A percentile compares a stretch with the other conserved stretches of the same genome.
phyloP scores from a whole-genome alignment of 1,140 invertebrate genomes.

The Trachymyrmex septentrionalis region DNA sequence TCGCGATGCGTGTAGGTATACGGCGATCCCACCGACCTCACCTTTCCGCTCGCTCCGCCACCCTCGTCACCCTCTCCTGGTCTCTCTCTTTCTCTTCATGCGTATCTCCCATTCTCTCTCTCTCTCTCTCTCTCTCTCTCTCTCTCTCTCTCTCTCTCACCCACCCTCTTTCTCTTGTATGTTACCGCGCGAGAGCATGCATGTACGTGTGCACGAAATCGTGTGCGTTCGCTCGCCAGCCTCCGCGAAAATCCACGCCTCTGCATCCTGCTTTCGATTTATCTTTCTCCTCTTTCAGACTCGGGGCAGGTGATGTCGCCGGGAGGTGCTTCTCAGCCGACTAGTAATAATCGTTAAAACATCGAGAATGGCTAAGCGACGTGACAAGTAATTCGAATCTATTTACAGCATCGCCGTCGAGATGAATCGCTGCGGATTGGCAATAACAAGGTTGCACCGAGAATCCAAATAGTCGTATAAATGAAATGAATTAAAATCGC shows the following conservation, averaged over 20 bases:
- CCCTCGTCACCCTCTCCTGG: constrained; percentile 58
- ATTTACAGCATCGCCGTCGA: not conserved
- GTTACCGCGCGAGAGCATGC: not conserved
- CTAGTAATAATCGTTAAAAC: constrained; percentile 65
- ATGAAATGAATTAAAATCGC: not conserved
- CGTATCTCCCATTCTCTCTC: constrained; percentile 59
- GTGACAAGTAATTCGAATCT: constrained; percentile 11
- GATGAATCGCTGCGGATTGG: not conserved
- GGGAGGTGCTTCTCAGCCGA: constrained; percentile 52
- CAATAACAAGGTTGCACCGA: not conserved
- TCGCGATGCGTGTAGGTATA: constrained; percentile 69
- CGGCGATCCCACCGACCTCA: constrained; percentile 63
- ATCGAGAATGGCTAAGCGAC: constrained; percentile 23
- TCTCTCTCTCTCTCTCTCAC: constrained; percentile 51
- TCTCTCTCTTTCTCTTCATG: constrained; percentile 45
- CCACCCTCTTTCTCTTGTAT: constrained; percentile 16
- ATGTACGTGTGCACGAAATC: not conserved
- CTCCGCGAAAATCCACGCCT: constrained; percentile 77
- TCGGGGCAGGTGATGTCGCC: constrained; percentile 72
- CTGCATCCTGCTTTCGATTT: constrained; percentile 80
- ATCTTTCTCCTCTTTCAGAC: constrained; percentile 78
- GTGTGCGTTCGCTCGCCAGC: constrained; percentile 45
- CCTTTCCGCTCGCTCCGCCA: constrained; percentile 41
- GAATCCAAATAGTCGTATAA: not conserved
- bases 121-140: constrained; percentile 54